Conservation (phyloP, 2,888 invertebrate genomes). For the Tenthredo notha region DNA sequence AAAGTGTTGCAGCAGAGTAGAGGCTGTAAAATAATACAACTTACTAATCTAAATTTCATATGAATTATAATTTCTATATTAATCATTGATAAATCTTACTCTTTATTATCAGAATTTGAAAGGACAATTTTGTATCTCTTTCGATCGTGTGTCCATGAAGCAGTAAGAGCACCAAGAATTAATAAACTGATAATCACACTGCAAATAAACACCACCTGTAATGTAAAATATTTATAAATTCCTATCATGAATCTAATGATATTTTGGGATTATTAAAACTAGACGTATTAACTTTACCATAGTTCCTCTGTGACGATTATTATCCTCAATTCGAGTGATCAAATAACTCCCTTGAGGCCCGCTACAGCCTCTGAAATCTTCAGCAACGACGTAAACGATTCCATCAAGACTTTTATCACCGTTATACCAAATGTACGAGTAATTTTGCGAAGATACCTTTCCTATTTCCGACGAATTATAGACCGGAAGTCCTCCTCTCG, state of each 20-base stretch:
- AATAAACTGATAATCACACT: constrained; percentile 48
- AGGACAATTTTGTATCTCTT: constrained; percentile 56
- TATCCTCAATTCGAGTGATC: not conserved
- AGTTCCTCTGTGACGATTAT: constrained; percentile 1
- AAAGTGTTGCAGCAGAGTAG: not conserved
- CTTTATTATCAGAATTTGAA: constrained; percentile 47
- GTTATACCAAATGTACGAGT: constrained; percentile 63
- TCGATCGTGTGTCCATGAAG: constrained; percentile 54
- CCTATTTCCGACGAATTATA: constrained; percentile 70
- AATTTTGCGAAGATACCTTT: constrained; percentile 57
- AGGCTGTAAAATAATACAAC: constrained; percentile 11
- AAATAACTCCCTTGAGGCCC: constrained; percentile 63
- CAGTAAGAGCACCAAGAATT: constrained; percentile 53
- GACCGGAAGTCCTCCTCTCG: constrained; percentile 68
- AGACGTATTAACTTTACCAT: constrained; percentile 1
- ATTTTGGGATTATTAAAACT: not conserved
- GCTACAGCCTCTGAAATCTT: constrained; percentile 66
- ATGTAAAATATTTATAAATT: not conserved
- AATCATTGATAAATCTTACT: constrained; percentile 50
- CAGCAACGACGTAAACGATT: constrained; percentile 66
- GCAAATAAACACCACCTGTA: constrained; percentile 57
- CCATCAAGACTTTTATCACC: constrained; percentile 57
- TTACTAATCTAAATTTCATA: not conserved
- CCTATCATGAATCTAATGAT: not conserved
- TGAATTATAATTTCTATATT: not conserved